Conservation (phyloP, 2,888 invertebrate species). For the Diabrotica balteata region DNA sequence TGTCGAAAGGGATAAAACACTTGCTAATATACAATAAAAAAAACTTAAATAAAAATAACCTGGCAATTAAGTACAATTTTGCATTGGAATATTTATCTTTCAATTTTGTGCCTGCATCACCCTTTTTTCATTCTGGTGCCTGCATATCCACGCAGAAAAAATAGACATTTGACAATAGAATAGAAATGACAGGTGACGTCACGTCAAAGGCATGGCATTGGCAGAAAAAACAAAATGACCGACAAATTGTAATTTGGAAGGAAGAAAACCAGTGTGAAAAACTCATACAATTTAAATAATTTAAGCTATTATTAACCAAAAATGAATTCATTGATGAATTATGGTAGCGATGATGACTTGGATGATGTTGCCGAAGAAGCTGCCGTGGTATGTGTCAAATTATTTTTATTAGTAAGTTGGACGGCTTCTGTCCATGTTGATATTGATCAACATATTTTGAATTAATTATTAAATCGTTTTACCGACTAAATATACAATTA, state of each 20-base stretch:
- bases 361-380: constrained; percentile 59
- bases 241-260: background rate
- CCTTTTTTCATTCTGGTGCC: too few species aligned
- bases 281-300: background rate
- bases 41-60: too few species aligned
- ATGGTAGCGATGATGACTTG: constrained; percentile 79
- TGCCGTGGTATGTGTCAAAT: constrained; percentile 48
- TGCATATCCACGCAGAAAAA: too few species aligned
- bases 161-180: too few species aligned
- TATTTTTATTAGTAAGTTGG: background rate
- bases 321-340: constrained; percentile 81
- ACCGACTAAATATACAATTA: background rate
- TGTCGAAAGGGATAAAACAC: too few species aligned
- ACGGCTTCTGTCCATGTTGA: constrained; percentile 4
- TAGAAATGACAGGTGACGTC: too few species aligned
- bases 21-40: too few species aligned
- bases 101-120: too few species aligned
- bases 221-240: too few species aligned
- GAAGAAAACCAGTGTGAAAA: constrained; percentile 1
- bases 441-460: constrained; percentile 16
- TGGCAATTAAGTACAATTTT: too few species aligned
- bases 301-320: constrained; percentile 20
- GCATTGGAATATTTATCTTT: too few species aligned
- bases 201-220: too few species aligned
- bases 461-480: background rate